These are phyloP conservation scores for Drosophila melanica DNA, from an alignment of 1,140 invertebrate genomes.

Conservation along the genomic window DNA sequence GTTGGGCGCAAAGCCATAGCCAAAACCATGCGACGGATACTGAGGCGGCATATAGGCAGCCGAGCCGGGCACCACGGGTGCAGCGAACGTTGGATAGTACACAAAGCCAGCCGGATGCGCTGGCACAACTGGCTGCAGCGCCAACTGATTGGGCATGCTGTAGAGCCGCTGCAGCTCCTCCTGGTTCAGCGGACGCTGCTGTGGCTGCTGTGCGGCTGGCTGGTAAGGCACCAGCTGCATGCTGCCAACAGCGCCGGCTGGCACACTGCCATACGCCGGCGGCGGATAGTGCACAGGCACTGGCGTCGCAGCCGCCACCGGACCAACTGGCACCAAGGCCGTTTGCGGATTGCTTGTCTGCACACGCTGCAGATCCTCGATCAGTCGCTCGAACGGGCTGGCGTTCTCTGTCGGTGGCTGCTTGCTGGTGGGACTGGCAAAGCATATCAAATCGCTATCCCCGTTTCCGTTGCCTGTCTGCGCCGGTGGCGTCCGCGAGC, in stretches of 20 bases:
- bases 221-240: slow-evolving; percentile 78
- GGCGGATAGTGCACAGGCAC: slow-evolving; percentile 35
- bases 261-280: slow-evolving; percentile 49
- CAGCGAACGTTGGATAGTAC: slow-evolving; percentile 61
- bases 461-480: slow-evolving; percentile 71
- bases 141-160: slow-evolving; percentile 72
- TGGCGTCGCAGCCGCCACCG: slow-evolving; percentile 57
- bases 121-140: slow-evolving; percentile 55
- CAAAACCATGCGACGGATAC: slow-evolving; percentile 63
- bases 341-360: slow-evolving; percentile 67
- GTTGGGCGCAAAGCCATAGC: slow-evolving; percentile 28
- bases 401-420: slow-evolving; percentile 78
- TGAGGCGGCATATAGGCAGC: slow-evolving; percentile 76
- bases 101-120: slow-evolving; percentile 49
- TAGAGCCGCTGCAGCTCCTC: slow-evolving; percentile 79
- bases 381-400: slow-evolving; percentile 85
- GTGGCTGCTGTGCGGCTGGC: slow-evolving; percentile 40
- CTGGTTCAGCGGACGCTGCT: slow-evolving; percentile 68
- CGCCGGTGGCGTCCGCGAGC: slow-evolving; percentile 84
- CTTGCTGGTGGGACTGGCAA: slow-evolving; percentile 87
- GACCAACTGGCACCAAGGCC: slow-evolving; percentile 72
- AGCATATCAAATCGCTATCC: slow-evolving; percentile 88
- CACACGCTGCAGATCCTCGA: slow-evolving; percentile 85
- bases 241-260: slow-evolving; percentile 27
- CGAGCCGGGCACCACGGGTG: slow-evolving; percentile 68